Evolutionary conservation across 1,140 invertebrate genomes (phyloP), one percentile per base, ranked within the genome.

Genomic region (Listronotus bonariensis): DNA sequence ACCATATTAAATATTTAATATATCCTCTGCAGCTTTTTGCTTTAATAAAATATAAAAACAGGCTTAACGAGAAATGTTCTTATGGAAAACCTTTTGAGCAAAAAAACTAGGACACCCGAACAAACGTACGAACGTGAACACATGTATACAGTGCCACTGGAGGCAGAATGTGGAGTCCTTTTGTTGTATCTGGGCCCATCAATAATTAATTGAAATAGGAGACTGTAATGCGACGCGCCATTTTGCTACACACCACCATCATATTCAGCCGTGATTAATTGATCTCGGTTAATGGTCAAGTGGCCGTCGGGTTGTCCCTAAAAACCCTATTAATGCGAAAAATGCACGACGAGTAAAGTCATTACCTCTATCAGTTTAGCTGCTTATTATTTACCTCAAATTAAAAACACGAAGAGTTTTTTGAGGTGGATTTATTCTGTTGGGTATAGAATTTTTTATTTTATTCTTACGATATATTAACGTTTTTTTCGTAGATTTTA

Each of bases 131-230:
- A 15, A 11, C 36, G n/a, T 15, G 12, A 45, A 15, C 55, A 32
- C 55, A 45, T 45, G 26, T 45, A 57, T 40, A 26, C 9, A 55
- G 20, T 10, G 10, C 20, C 15, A 36, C 40, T 18, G 12, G 20
- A 34, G 57, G 32, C 46, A 51, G 26, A 60, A 60, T 60, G 57
- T 60, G 43, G 45, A 60, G 31, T 55, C 43, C 61, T 64, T 64
- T 64, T 64, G 51, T 64, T 64, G 55, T 56, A 56, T 55, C 32
- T 41, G 52, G 53, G 26, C 53, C 43, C 61, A 56, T 64, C 61
- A 64, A 64, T 64, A 64, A 64, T 56, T 64, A 64, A 64, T 64
- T 64, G 61, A 56, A 64, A 64, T 64, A 64, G 61, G 61, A 64
- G 48, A 42, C 52, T 64, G 61, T 64, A 64, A 62, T 62, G 52